phyloP scores from a whole-genome alignment of 1,140 invertebrate species.

The Pseudobourletiella spinata region DNA sequence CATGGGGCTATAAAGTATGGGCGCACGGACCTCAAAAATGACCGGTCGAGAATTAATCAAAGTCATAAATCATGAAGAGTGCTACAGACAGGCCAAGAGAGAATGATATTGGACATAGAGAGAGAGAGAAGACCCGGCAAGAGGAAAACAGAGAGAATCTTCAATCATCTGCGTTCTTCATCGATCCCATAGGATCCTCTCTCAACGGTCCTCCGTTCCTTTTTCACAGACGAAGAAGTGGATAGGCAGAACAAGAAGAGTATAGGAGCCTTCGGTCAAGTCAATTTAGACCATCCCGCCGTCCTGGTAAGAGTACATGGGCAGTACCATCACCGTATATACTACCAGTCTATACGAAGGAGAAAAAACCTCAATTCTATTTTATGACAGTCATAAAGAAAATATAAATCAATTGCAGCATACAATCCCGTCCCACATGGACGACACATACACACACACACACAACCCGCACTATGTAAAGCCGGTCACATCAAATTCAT shows the following conservation, averaged over 20 bases:
- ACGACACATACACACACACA: background rate
- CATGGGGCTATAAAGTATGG: too few species aligned
- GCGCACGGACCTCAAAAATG: too few species aligned
- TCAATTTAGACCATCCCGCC: background rate
- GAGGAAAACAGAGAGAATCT: constrained; percentile 31
- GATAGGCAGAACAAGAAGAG: too few species aligned
- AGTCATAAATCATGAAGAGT: constrained; percentile 34
- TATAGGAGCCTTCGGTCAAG: background rate
- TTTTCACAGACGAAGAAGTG: too few species aligned
- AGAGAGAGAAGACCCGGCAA: background rate
- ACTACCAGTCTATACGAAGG: background rate
- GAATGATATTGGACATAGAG: constrained; percentile 27
- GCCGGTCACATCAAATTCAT: too few species aligned
- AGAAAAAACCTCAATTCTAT: constrained; percentile 11
- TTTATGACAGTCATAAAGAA: constrained; percentile 14
- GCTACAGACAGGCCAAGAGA: constrained; percentile 20
- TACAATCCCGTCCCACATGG: background rate
- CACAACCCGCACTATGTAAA: background rate
- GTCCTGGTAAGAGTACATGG: too few species aligned
- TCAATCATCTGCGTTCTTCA: constrained; percentile 33
- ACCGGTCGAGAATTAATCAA: constrained; percentile 31
- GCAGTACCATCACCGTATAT: too few species aligned
- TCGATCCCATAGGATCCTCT: constrained; percentile 26
- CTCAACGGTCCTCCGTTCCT: background rate
- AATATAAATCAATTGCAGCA: constrained; percentile 17